Conservation (phyloP, 2,113 vertebrate species). For the Polypterus senegalus region DNA sequence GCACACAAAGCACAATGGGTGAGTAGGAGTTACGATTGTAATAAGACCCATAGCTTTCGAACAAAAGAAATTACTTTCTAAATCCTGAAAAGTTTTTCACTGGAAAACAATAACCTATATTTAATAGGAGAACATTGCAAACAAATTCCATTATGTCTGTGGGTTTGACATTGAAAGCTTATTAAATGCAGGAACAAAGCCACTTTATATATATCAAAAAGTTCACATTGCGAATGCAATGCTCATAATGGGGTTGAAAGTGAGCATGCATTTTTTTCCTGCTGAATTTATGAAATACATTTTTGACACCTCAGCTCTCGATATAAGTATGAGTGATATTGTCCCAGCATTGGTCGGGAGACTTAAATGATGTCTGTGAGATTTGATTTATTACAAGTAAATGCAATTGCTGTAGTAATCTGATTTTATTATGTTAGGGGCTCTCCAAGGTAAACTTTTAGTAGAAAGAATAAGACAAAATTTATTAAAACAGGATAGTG, state of each 20-base stretch:
- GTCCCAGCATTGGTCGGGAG: conserved; percentile 55
- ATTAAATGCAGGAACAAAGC: conserved; percentile 82
- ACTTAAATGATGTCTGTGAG: conserved; percentile 76
- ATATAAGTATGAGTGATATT: conserved; percentile 55
- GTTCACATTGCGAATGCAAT: conserved; percentile 63
- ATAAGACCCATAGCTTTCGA: background rate
- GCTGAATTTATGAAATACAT: conserved; percentile 62
- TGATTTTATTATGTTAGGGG: conserved; percentile 94
- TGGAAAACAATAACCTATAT: conserved; percentile 50
- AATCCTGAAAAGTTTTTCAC: conserved; percentile 24
- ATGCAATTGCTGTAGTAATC: conserved; percentile 93
- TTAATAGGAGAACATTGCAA: conserved; percentile 56
- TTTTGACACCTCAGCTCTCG: conserved; percentile 57
- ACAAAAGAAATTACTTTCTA: background rate
- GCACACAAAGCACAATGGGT: no score
- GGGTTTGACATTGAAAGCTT: conserved; percentile 67
- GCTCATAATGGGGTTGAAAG: conserved; percentile 49
- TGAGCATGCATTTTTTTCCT: conserved; percentile 32
- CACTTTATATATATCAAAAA: conserved; percentile 70
- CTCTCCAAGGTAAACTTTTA: conserved; percentile 87
- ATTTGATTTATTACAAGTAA: conserved; percentile 96
- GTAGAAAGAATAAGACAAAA: conserved; percentile 65
- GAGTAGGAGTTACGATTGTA: no score
- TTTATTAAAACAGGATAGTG: conserved; percentile 77
- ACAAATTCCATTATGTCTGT: conserved; percentile 57